These are phyloP conservation scores for Amblyjoppa fuscipennis DNA, from an alignment of 2,888 invertebrate species.

Conservation along the genomic window DNA sequence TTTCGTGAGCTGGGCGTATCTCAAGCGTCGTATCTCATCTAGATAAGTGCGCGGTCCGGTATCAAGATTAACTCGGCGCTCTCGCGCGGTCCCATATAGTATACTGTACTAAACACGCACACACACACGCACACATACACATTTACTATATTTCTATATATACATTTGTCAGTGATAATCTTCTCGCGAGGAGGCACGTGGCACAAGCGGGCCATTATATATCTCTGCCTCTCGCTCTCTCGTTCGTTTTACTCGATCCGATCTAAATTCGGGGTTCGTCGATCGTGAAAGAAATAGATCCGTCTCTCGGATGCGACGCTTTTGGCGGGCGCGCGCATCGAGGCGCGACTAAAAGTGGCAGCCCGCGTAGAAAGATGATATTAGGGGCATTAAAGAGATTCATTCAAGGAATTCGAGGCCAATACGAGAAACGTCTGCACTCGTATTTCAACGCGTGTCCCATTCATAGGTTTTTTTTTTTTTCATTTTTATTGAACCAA, in stretches of 20 bases:
- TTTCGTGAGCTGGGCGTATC: slow-evolving; percentile 81
- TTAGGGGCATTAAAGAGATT: slow-evolving; percentile 25
- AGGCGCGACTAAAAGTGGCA: slow-evolving; percentile 14
- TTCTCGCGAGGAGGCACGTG: slow-evolving; percentile 77
- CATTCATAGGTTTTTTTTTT: neutral
- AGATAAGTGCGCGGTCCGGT: slow-evolving; percentile 79
- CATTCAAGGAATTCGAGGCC: slow-evolving; percentile 53
- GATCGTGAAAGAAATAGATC: slow-evolving; percentile 73
- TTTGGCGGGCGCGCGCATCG: slow-evolving; percentile 9
- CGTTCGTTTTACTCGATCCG: slow-evolving; percentile 75
- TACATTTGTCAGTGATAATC: slow-evolving; percentile 75
- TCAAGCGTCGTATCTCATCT: slow-evolving; percentile 84
- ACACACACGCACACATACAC: slow-evolving; percentile 27
- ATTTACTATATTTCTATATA: slow-evolving; percentile 62
- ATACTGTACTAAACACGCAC: neutral
- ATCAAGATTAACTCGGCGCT: slow-evolving; percentile 82
- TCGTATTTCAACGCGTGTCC: slow-evolving; percentile 47
- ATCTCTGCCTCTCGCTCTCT: slow-evolving; percentile 47
- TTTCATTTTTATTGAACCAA: neutral
- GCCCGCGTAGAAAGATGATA: slow-evolving; percentile 35
- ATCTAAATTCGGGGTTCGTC: slow-evolving; percentile 81
- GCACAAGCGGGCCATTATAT: slow-evolving; percentile 57
- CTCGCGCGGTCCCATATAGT: slow-evolving; percentile 54
- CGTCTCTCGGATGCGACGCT: slow-evolving; percentile 60
- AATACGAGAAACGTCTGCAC: neutral